phyloP scores from a whole-genome alignment of 2,797 vertebrate species.

The Mus minutoides region DNA sequence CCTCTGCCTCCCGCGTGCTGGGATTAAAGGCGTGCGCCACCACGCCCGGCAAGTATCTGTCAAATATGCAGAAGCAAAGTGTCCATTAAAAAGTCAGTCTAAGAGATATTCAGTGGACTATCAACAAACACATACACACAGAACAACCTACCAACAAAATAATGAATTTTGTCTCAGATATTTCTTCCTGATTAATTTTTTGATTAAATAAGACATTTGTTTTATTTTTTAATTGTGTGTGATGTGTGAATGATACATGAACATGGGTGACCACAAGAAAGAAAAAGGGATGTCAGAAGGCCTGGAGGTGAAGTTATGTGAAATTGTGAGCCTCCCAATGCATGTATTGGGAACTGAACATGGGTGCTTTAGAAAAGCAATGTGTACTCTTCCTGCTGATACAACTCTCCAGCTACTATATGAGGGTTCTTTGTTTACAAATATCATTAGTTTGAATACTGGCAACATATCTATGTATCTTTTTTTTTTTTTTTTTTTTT shows the following conservation, averaged over 20 bases:
- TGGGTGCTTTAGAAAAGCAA: background rate
- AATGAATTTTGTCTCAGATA: background rate
- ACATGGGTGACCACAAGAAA: background rate
- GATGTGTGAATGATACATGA: background rate
- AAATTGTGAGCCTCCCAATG: background rate
- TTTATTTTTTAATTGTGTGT: background rate
- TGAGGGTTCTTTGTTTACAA: background rate
- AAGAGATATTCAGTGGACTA: background rate
- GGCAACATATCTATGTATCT: background rate
- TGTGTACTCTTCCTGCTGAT: background rate
- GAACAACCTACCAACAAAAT: conserved; percentile 21
- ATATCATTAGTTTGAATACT: background rate
- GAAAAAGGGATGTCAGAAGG: background rate
- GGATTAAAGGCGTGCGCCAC: no score
- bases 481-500: no score
- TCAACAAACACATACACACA: background rate
- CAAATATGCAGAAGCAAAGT: background rate
- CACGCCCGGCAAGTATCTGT: background rate
- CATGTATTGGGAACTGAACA: background rate
- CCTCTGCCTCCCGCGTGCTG: no score
- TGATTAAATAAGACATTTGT: background rate
- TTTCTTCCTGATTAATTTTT: background rate
- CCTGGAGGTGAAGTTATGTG: background rate
- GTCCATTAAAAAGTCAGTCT: background rate
- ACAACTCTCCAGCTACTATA: background rate